Conservation (phyloP, 2,113 vertebrate genomes). For the Progne subis region DNA sequence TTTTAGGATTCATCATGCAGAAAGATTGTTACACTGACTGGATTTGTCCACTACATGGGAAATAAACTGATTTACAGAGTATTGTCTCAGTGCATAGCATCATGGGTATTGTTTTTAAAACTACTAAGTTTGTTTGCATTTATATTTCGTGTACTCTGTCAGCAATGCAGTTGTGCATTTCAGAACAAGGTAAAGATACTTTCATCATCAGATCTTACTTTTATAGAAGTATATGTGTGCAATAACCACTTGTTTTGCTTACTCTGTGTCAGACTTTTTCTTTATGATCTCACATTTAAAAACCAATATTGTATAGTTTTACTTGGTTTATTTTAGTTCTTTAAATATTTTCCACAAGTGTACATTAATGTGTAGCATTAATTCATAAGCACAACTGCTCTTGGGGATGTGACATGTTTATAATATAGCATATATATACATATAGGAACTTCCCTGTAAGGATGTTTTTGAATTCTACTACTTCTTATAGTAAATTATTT, state of each 20-base stretch:
- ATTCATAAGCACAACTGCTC: background rate
- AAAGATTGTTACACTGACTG: conserved; percentile 62
- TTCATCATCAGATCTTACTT: background rate
- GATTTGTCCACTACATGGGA: conserved; percentile 63
- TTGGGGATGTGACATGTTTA: background rate
- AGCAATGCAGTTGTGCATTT: background rate
- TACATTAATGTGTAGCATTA: background rate
- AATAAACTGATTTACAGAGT: conserved; percentile 73
- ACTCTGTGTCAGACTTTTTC: background rate
- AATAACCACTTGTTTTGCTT: background rate
- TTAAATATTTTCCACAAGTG: background rate
- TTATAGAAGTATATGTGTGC: background rate
- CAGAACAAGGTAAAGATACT: background rate
- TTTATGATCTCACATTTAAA: background rate
- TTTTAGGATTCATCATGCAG: conserved; percentile 65
- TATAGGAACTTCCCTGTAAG: background rate
- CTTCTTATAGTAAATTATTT: background rate
- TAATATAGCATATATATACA: background rate
- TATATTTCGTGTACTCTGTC: background rate
- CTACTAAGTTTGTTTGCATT: background rate
- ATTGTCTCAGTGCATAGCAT: conserved; percentile 49
- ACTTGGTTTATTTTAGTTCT: background rate
- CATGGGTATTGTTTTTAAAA: conserved; percentile 31
- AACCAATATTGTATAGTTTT: background rate
- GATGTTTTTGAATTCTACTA: background rate